phyloP scores from a whole-genome alignment of 2,888 invertebrate genomes.

The Synanthedon formicaeformis region DNA sequence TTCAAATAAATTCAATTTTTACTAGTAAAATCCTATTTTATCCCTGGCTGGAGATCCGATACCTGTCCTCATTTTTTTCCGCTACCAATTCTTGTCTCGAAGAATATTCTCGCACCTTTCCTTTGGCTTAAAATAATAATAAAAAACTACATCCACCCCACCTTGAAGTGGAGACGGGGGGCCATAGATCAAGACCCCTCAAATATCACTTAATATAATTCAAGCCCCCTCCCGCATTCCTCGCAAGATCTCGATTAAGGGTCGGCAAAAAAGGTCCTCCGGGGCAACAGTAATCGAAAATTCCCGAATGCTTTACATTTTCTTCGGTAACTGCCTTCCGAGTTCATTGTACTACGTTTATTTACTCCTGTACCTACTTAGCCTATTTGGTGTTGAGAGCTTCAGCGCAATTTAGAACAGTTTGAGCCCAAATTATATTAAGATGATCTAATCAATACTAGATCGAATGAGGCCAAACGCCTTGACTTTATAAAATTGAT shows the following conservation, averaged over 20 bases:
- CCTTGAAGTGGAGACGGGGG: neutral
- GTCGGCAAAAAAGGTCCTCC: neutral
- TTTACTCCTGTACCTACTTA: no score
- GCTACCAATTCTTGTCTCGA: no score
- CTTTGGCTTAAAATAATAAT: neutral
- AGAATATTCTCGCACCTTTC: conserved; percentile 11
- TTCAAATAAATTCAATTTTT: no score
- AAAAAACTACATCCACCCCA: neutral
- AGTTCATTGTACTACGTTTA: neutral
- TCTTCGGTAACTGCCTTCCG: neutral
- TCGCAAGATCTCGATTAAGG: conserved; percentile 2
- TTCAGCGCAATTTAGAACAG: no score
- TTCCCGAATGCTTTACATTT: neutral
- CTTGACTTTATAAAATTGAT: no score
- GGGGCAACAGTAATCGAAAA: conserved; percentile 1
- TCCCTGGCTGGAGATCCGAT: no score
- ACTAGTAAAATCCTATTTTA: no score
- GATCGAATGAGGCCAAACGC: no score
- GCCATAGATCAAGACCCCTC: conserved; percentile 4
- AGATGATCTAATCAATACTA: no score
- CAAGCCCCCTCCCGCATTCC: conserved; percentile 2
- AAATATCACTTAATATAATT: conserved; percentile 5
- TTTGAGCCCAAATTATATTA: no score
- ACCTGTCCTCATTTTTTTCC: no score
- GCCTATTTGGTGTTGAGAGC: no score